Conservation (phyloP, 2,113 vertebrate genomes). For the Perccottus glenii region DNA sequence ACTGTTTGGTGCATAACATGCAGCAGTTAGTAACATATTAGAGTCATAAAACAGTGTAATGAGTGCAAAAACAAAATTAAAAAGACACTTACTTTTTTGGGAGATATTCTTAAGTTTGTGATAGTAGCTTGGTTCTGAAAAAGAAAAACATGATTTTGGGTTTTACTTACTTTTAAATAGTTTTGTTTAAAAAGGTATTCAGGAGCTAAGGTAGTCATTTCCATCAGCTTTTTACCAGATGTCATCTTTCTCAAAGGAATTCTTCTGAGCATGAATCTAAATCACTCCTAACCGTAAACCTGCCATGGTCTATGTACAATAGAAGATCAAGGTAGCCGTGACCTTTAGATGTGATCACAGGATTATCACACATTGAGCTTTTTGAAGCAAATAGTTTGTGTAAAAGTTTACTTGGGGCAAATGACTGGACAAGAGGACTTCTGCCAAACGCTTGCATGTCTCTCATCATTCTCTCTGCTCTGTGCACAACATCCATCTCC, state of each 20-base stretch:
- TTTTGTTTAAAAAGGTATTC: background rate
- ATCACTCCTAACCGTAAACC: background rate
- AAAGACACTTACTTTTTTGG: conserved; percentile 90
- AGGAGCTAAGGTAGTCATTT: background rate
- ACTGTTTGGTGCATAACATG: conserved; percentile 16
- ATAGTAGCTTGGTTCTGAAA: conserved; percentile 88
- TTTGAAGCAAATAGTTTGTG: conserved; percentile 24
- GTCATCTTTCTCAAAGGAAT: background rate
- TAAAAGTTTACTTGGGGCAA: conserved; percentile 22
- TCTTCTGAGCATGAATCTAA: conserved; percentile 19
- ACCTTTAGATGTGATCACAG: conserved; percentile 35
- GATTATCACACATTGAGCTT: conserved; percentile 1
- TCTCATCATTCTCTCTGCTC: conserved; percentile 48
- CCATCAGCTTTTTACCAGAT: conserved; percentile 20
- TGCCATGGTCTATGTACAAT: conserved; percentile 10
- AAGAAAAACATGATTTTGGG: conserved; percentile 21
- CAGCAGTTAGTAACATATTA: conserved; percentile 15
- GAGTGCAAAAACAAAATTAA: background rate
- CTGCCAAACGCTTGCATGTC: conserved; percentile 27
- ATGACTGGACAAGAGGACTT: conserved; percentile 16
- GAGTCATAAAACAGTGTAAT: conserved; percentile 20
- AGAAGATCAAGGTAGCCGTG: conserved; percentile 25
- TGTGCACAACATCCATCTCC: conserved; percentile 46
- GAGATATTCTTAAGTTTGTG: conserved; percentile 94
- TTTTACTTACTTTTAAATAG: background rate